Evolutionary conservation across 2,113 vertebrate species (phyloP).

Genomic region (Trematomus loennbergii): DNA sequence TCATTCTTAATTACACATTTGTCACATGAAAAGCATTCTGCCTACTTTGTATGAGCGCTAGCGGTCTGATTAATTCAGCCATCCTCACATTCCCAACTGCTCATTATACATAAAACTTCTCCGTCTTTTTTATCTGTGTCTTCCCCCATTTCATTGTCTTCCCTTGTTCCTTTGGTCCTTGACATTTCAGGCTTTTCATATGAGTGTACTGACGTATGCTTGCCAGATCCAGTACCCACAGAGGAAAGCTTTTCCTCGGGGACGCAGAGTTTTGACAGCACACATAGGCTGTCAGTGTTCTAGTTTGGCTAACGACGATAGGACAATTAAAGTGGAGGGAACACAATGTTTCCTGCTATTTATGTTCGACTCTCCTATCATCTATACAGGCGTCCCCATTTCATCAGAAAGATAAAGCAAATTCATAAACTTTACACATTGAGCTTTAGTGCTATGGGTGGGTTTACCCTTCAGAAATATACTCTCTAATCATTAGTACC

Average conservation of each 20-base stretch:
- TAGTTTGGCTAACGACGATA: constrained; percentile 71
- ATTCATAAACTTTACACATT: constrained; percentile 29
- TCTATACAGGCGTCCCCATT: constrained; percentile 7
- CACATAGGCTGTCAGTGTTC: constrained; percentile 71
- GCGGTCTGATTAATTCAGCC: constrained; percentile 82
- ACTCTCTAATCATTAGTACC: not conserved
- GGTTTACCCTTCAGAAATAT: constrained; percentile 11
- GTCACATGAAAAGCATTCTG: constrained; percentile 84
- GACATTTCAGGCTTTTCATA: constrained; percentile 77
- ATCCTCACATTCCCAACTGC: constrained; percentile 74
- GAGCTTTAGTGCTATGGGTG: constrained; percentile 17
- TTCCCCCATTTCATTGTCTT: constrained; percentile 62
- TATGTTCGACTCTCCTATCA: constrained; percentile 47
- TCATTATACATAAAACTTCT: constrained; percentile 83
- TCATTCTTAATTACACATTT: constrained; percentile 87
- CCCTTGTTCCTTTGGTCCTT: constrained; percentile 69
- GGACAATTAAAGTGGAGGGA: constrained; percentile 66
- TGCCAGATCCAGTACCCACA: constrained; percentile 72
- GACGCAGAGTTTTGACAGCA: constrained; percentile 77
- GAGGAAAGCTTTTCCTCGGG: constrained; percentile 64
- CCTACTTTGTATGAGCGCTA: constrained; percentile 75
- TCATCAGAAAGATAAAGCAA: constrained; percentile 33
- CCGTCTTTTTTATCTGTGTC: constrained; percentile 73
- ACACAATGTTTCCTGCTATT: constrained; percentile 64
- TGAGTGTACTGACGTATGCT: constrained; percentile 72